Conservation (phyloP, 2,888 invertebrate species). For the Escarpia spicata region DNA sequence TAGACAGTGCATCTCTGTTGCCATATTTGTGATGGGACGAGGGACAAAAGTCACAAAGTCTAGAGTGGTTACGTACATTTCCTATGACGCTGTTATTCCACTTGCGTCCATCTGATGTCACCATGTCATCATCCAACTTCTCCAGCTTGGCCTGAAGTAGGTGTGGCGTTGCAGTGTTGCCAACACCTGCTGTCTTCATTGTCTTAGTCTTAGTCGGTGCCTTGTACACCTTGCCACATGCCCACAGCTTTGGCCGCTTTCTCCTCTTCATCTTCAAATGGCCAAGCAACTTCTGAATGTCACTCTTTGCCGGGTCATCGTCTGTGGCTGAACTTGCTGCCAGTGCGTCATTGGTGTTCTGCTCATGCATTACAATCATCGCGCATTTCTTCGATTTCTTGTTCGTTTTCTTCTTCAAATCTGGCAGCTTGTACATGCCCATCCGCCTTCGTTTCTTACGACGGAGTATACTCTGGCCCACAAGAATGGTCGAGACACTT, state of each 20-base stretch:
- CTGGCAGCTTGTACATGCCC: background rate
- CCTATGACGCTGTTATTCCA: background rate
- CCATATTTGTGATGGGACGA: background rate
- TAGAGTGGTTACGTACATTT: background rate
- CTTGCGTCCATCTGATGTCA: background rate
- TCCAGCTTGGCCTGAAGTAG: background rate
- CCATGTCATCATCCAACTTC: background rate
- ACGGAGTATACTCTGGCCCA: background rate
- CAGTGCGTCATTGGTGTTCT: background rate
- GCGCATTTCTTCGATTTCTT: background rate
- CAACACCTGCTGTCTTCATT: background rate
- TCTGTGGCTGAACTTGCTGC: background rate
- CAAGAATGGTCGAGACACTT: background rate
- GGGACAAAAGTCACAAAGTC: background rate
- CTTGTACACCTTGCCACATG: background rate
- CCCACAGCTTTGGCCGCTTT: background rate
- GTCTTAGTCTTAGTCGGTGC: background rate
- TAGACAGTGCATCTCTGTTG: too few species aligned
- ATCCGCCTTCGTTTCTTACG: background rate
- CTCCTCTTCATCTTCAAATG: background rate
- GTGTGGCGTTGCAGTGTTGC: background rate
- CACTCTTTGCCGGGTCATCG: background rate
- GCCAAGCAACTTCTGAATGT: background rate
- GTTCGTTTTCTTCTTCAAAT: background rate
- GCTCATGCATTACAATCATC: background rate